Evolutionary conservation across 1,140 invertebrate genomes (phyloP), one percentile per base, ranked within the genome.

Genomic region (Sarcophaga peregrina): DNA sequence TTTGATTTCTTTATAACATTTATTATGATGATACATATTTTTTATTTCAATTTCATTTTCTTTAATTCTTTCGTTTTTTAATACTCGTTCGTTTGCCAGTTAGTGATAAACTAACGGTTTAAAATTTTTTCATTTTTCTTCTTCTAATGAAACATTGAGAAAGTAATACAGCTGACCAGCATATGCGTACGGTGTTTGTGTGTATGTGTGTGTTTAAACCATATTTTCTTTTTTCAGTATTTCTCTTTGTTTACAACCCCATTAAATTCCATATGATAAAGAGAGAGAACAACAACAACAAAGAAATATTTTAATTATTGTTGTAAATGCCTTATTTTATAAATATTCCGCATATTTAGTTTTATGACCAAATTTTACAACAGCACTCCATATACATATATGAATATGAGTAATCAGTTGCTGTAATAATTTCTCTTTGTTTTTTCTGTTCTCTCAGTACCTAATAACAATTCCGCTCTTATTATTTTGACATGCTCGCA

Each of bases 21-120:
- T 25, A 72, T 72, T 72, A 72, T 72, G 62, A 72, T 72, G 62
- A 25, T 72, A n/a, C 58, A 17, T 47, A 11, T 46, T 76, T 7
- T 76, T 76, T 13, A 10, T 75, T 75, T 75, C 37, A 25, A 13
- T 75, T 75, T 37, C 20, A 13, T 50, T 58, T 58, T 58, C 5
- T 58, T 58, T 76, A 7, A 48, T 76, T 48, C 4, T 13, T 45
- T 74, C n/a, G 74, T 76, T 76, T 1, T n/a, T n/a, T 52, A 50
- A 8, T 25, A 50, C 75, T 20, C 48, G 75, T n/a, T 17, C 17
- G 75, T 78, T 78, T 20, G 75, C 75, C 37, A 15, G 47, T 47
- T 25, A 25, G 10, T 78, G 20, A 9, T 78, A 17, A 78, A 78
- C 75, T 78, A 78, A 78, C 75, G 47, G 62, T 78, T 76, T 10